Conservation (phyloP, 2,797 vertebrate genomes). For the Cossypha dichroa region DNA sequence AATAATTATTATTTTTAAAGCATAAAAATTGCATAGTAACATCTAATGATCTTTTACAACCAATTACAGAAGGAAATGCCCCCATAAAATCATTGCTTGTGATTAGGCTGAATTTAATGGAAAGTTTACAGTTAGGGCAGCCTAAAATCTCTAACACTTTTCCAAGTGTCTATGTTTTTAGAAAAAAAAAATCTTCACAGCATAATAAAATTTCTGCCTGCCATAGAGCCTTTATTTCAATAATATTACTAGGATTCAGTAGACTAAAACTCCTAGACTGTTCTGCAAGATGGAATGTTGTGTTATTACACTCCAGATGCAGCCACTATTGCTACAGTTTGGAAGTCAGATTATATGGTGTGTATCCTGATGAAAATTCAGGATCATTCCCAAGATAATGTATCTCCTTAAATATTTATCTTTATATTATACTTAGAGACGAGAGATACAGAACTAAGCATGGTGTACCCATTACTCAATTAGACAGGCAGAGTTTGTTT, state of each 20-base stretch:
- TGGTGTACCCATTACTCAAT: slow-evolving; percentile 3
- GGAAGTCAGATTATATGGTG: neutral
- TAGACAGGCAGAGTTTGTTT: slow-evolving; percentile 14
- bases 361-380: neutral
- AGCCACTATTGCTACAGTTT: neutral
- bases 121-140: neutral
- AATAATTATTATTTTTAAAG: neutral
- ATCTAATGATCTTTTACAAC: neutral
- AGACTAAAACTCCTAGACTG: neutral
- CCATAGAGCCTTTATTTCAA: neutral
- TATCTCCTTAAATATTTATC: neutral
- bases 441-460: neutral
- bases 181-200: neutral
- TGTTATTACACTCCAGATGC: neutral
- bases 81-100: neutral
- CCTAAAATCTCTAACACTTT: neutral
- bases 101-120: neutral
- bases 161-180: neutral
- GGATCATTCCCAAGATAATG: neutral
- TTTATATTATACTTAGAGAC: neutral
- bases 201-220: neutral
- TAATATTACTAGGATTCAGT: neutral
- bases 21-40: neutral
- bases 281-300: neutral
- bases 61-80: neutral